Base-by-base conservation (phyloP, 2,888 invertebrate species). In the Hemicrepidius hirtus region DNA sequence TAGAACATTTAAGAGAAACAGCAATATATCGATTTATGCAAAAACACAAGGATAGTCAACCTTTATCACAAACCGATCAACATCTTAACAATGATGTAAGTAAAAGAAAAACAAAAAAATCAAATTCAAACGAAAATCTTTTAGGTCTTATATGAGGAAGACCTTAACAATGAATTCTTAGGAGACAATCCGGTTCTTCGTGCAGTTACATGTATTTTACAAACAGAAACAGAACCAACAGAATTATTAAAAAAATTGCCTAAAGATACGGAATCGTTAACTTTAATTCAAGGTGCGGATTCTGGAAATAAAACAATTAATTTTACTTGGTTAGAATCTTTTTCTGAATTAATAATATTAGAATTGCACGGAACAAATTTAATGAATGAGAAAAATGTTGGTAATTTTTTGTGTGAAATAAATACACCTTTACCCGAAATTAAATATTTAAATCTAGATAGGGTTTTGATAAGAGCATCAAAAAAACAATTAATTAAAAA, bases 351-450 rank as follows among this genome's bases (percentile, higher is more conserved):
- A 40, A 85, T 87, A 76, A 90, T 90, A 1, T 82, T 92, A 50
- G 92, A 92, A 80, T 85, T 92, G 57, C 88, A 91, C 73, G 92
- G 92, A 6, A 87, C 85, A 1, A 87, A 86, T 76, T 80, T 84
- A 44, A 76, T 82, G 32, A 80, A 80, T 53, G 79, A 81, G 74
- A 77, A 79, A 60, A 80, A 80, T 59, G 20, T 59, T 13, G 83
- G 83, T 65, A 84, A 85, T 28, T 83, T 89, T 21, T 82, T 86
- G 41, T 84, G 88, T 63, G 85, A 88, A 62, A 87, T 90, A 44
- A 89, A 90, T 78, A 85, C 85, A 44, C 85, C 88, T 2, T 76
- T 90, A 46, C 80, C 83, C 10, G 83, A 87, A 60, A 76, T 90
- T 50, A 86, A 88, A 77, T 87, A 89, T 76, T 85, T 89, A 12